Base-by-base conservation (phyloP, 2,888 invertebrate genomes). In the Alviniconcha strummeri region DNA sequence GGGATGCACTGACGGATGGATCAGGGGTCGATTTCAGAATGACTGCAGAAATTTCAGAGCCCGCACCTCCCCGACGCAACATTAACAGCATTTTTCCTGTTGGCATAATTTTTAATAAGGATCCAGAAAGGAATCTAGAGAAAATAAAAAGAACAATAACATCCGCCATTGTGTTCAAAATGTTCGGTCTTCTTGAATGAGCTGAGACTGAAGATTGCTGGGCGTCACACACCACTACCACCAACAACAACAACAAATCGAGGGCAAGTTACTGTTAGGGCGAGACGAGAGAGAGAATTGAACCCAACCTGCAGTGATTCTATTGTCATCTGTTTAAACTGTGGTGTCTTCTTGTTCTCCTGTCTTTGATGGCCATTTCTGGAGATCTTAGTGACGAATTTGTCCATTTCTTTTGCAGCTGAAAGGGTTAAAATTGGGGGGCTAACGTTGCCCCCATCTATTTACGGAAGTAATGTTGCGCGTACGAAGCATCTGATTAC, bases 311-410 rank as follows among this genome's bases (percentile, higher is more conserved):
- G 87, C 54, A 91, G 77, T 17, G 90, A 90, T 86, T 89, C 88
- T 36, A 90, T 90, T 7, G 91, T 91, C 19, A 87, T 79, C 84
- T 90, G 90, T 84, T 85, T 89, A 71, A 88, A 80, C 67, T 84
- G 78, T 76, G 87, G 82, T 17, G 80, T 82, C 17, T 72, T 83
- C 11, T 80, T 55, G 7, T 17, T 74, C 5, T 75, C 71, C 52
- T 54, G 71, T 64, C 57, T 81, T 17, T 72, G 52, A 36, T 60
- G 78, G 5, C 67, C n/a, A 2, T 83, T 82, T 79, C 85, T 86
- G 7, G 87, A 86, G 56, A 85, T 88, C 83, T 84, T 88, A 0
- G 85, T 80, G 11, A 90, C 85, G 86, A 86, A 90, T 83, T 86
- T 89, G 60, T 90, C 90, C 90, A 90, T 90, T 5, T 7, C 52